These are phyloP conservation scores for Conops quadrifasciatus DNA, from an alignment of 2,888 invertebrate genomes.

Conservation along the genomic window DNA sequence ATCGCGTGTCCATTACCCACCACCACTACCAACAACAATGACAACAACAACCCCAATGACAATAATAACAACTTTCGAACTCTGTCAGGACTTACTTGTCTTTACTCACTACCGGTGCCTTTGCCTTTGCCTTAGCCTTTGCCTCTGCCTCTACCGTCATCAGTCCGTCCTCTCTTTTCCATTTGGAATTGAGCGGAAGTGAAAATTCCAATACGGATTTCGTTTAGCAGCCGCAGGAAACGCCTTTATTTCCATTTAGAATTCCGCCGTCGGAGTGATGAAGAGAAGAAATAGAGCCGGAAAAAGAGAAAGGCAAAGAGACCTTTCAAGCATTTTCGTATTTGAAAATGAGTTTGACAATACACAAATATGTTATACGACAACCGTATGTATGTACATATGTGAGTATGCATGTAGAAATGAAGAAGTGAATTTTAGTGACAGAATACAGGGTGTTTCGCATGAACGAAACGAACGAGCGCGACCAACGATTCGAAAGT, in stretches of 20 bases:
- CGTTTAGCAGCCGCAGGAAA: slow-evolving; percentile 29
- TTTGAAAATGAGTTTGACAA: slow-evolving; percentile 5
- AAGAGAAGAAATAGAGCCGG: slow-evolving; percentile 1
- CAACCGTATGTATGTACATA: not conserved
- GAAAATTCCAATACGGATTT: slow-evolving; percentile 30
- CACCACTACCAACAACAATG: not conserved
- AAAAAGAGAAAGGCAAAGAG: not conserved
- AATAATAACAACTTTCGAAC: not conserved
- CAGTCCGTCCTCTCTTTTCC: not conserved
- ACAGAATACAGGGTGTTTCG: slow-evolving; percentile 8
- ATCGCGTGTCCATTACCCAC: slow-evolving; percentile 1
- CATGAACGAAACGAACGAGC: not conserved
- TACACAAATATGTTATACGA: not conserved
- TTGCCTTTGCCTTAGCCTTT: not conserved
- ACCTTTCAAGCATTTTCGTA: not conserved
- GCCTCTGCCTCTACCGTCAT: not conserved
- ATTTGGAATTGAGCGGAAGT: slow-evolving; percentile 24
- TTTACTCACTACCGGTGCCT: not conserved
- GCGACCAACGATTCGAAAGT: too few relatives aligned
- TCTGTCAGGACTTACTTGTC: not conserved
- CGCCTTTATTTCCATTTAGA: slow-evolving; percentile 31
- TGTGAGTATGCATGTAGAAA: too few relatives aligned
- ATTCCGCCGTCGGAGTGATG: not conserved
- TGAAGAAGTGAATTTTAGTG: not conserved
- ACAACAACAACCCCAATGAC: not conserved